Percentiles rank a stretch among this genome's conserved stretches.
phyloP scores from a whole-genome alignment of 2,888 invertebrate genomes.

The Synergus itoensis region DNA sequence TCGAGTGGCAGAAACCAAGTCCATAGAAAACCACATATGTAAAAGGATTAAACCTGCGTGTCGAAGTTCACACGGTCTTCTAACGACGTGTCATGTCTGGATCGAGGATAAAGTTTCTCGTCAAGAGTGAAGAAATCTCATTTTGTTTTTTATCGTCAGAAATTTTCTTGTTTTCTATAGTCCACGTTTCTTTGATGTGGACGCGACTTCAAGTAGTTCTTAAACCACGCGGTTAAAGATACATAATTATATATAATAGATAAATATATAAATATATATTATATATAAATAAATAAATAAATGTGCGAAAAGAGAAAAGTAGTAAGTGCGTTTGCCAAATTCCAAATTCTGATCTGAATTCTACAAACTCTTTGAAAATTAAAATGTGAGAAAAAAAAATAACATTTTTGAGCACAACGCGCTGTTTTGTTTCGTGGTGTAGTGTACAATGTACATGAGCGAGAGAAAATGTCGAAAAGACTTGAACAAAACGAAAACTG shows the following conservation, averaged over 20 bases:
- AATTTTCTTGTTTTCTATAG: slow-evolving; percentile 23
- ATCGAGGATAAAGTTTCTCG: slow-evolving; percentile 20
- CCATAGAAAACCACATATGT: neutral
- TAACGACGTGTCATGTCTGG: slow-evolving; percentile 6
- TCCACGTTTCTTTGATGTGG: slow-evolving; percentile 26
- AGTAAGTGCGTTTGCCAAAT: slow-evolving; percentile 15
- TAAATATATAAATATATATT: slow-evolving; percentile 56
- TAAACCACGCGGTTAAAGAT: slow-evolving; percentile 44
- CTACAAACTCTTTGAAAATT: neutral
- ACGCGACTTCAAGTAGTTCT: slow-evolving; percentile 45
- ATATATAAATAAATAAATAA: slow-evolving; percentile 44
- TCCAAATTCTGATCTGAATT: slow-evolving; percentile 20
- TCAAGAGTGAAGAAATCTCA: slow-evolving; percentile 9
- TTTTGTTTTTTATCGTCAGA: slow-evolving; percentile 2
- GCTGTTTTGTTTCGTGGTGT: slow-evolving; percentile 45
- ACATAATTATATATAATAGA: slow-evolving; percentile 51
- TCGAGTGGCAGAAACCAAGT: slow-evolving; percentile 14
- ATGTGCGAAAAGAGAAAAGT: slow-evolving; percentile 44
- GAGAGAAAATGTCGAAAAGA: slow-evolving; percentile 40
- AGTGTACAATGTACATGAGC: slow-evolving; percentile 35
- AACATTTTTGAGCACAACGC: slow-evolving; percentile 38
- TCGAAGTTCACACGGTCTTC: slow-evolving; percentile 44
- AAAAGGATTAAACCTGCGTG: slow-evolving; percentile 43
- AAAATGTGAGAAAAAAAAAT: neutral
- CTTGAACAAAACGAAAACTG: slow-evolving; percentile 63